Evolutionary conservation across 1,140 invertebrate genomes (phyloP), one percentile per base, ranked within the genome.

Genomic region (Drosophila nigromelanica): DNA sequence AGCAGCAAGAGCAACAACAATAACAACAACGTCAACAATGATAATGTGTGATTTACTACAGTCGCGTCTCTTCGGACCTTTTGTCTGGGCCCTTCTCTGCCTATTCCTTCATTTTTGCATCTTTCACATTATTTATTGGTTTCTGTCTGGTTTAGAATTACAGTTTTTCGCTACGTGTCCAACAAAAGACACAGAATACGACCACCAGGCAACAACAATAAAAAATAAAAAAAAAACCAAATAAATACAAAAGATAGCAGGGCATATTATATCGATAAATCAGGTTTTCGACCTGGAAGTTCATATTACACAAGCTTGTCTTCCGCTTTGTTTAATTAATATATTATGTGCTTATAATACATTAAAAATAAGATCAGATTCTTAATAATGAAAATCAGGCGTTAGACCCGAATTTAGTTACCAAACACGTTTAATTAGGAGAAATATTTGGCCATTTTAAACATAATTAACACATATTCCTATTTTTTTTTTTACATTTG

Each of bases 121-220:
- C 15, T 52, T 67, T 68, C 63, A 35, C 71, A 40, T 61, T 74
- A 74, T 74, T 74, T 70, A 70, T 69, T 73, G 58, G 64, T 62
- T 21, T 45, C 54, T 69, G 54, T 39, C 55, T 60, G 73, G 67
- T 71, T 75, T 75, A 71, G 59, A 71, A 71, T 71, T 75, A 75
- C 73, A 75, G 60, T 72, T 55, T 71, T 39, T 64, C 40, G 60
- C 60, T 64, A 72, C 59, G 73, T 71, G 59, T 45, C 43, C 59
- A 64, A 66, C 37, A 64, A 61, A 59, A 58, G 66, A 69, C 55
- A 27, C 21, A 14, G n/a, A 55, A 59, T 43, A 21, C 45, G 45
- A 72, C 70, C 70, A 68, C 62, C 56, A 55, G 56, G 42, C 35
- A 50, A 24, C 47, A 60, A 35, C 27, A 27, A 27, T 3, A 27